A percentile compares a stretch with the other conserved stretches of the same genome.
Conservation (phyloP, 2,113 vertebrate species). For the Dolichotis patagonum region DNA sequence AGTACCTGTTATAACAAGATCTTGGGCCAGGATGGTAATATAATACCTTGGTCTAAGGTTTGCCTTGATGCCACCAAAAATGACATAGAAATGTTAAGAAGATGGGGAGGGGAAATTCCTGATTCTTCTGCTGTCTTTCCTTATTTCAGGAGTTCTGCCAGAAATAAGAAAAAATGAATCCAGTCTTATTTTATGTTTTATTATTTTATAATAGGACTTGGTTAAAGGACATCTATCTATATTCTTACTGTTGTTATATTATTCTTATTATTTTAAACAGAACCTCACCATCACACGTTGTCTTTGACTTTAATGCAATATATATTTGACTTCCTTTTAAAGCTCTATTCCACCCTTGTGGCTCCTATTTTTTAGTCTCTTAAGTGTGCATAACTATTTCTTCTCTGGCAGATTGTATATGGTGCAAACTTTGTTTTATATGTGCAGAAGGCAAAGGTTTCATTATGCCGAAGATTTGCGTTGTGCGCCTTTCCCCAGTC, state of each 20-base stretch:
- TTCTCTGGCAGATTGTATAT: constrained; percentile 5
- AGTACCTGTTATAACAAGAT: not conserved
- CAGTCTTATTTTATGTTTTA: not conserved
- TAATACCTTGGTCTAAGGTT: not conserved
- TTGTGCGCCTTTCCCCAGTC: constrained; percentile 63
- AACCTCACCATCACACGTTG: not conserved
- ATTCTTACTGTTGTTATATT: not conserved
- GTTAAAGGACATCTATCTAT: not conserved
- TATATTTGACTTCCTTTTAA: constrained; percentile 8
- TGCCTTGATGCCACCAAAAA: not conserved
- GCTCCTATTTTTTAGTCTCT: not conserved
- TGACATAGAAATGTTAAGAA: not conserved
- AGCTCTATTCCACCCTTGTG: not conserved
- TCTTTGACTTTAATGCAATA: not conserved
- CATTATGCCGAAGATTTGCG: constrained; percentile 82
- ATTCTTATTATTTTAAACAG: not conserved
- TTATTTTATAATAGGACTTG: not conserved
- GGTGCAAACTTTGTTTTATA: constrained; percentile 64
- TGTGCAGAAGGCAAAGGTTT: constrained; percentile 73
- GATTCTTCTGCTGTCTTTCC: not conserved
- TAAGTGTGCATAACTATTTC: constrained; percentile 1
- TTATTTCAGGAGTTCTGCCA: constrained; percentile 15
- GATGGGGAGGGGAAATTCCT: not conserved
- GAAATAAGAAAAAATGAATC: not conserved
- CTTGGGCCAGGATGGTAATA: not conserved